A percentile compares a stretch with the other conserved stretches of the same genome.
These are phyloP conservation scores for Epicampocera succincta DNA, from an alignment of 2,888 invertebrate genomes.

Conservation along the genomic window DNA sequence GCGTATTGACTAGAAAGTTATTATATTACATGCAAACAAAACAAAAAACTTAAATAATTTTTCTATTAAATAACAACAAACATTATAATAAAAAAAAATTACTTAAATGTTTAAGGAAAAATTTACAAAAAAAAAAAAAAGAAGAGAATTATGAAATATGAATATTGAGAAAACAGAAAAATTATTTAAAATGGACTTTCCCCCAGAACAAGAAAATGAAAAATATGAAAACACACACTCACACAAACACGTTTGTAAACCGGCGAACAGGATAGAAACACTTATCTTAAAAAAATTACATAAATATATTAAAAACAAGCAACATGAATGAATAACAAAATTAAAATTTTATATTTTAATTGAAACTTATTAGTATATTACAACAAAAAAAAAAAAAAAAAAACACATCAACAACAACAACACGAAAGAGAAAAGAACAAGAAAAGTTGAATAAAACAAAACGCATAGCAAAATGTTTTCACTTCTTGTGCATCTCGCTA, in stretches of 20 bases:
- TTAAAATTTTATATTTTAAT: conserved; percentile 53
- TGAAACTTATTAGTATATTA: conserved; percentile 22
- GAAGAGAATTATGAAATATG: conserved; percentile 30
- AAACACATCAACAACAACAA: too few relatives aligned
- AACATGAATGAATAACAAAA: conserved; percentile 42
- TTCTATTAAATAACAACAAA: conserved; percentile 62
- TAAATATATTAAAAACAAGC: conserved; percentile 30
- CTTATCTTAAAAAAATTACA: conserved; percentile 60
- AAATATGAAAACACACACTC: conserved; percentile 47
- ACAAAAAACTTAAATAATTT: conserved; percentile 45
- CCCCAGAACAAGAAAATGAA: conserved; percentile 36
- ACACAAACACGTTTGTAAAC: conserved; percentile 68
- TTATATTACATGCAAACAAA: conserved; percentile 22
- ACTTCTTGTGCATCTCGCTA: conserved; percentile 56
- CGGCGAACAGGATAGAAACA: conserved; percentile 70
- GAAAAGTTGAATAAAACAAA: conserved; percentile 50
- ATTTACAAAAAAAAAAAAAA: conserved; percentile 57
- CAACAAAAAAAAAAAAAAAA: conserved; percentile 38
- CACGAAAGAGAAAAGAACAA: conserved; percentile 26
- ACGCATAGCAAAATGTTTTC: conserved; percentile 59
- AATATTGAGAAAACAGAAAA: conserved; percentile 44
- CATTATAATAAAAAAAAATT: conserved; percentile 61
- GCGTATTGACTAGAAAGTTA: conserved; percentile 59
- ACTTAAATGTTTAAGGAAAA: conserved; percentile 53
- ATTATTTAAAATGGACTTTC: conserved; percentile 43